Evolutionary conservation across 37 sponge, comb jelly and placozoan genomes (phyloP), one percentile per base, ranked within the genome.

Genomic region (Petrosia ficiformis): DNA sequence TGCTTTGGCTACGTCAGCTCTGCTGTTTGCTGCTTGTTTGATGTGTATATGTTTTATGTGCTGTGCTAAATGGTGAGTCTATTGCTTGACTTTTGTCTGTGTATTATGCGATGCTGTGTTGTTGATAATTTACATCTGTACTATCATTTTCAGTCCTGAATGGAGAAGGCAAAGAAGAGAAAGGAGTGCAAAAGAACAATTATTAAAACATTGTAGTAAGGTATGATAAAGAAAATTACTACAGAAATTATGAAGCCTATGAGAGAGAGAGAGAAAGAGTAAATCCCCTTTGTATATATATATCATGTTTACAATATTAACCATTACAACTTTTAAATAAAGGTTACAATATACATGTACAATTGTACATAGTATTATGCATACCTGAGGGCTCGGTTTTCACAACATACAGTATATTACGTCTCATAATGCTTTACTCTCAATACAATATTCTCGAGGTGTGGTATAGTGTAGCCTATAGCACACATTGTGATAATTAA

Each of bases 51-150:
- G 63, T 22, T 29, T 61, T 22, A 11, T 61, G 22, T 61, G 63
- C 61, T 61, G 41, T 68, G 69, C 69, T 34, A 68, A 68, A 68
- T 68, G 39, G 41, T 39, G 35, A 10, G 32, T 25, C 21, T 30
- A 19, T 6, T 10, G 8, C 32, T n/a, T 6, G 10, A n/a, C 65
- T n/a, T 29, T 25, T 64, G n/a, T 64, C 11, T 8, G 14, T 48
- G 14, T 48, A 48, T 48, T 48, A 48, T 48, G 14, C 63, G n/a
- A 29, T n/a, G 63, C 26, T 24, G 22, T 61, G 14, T 61, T 61
- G 6, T n/a, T 26, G 28, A 26, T 11, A 61, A 26, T 5, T 29
- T n/a, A 11, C n/a, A 24, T 11, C 11, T 61, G 10, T 10, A 48
- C 54, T 48, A 16, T n/a, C n/a, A n/a, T 6, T n/a, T 61, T 61